phyloP scores from a whole-genome alignment of 2,888 invertebrate genomes.

The Nyleta sp. region DNA sequence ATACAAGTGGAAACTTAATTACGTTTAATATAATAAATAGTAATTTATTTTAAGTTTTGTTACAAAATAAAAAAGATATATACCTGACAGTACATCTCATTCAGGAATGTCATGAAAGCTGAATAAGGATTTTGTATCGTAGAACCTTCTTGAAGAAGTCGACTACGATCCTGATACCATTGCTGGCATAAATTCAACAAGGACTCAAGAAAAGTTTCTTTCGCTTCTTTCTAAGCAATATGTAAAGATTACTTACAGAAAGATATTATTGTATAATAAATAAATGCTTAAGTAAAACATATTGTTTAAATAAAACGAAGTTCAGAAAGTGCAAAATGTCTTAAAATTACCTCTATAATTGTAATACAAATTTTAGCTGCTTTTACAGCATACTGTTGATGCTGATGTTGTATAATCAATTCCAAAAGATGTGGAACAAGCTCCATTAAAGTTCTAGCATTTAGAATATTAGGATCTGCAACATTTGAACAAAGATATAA shows the following conservation, averaged over 20 bases:
- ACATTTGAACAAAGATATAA: no score
- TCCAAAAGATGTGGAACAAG: slow-evolving; percentile 91
- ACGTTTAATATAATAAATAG: no score
- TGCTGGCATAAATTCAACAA: slow-evolving; percentile 95
- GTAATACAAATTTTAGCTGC: slow-evolving; percentile 93
- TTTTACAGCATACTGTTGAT: slow-evolving; percentile 90
- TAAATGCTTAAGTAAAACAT: no score
- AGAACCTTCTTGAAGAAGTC: slow-evolving; percentile 82
- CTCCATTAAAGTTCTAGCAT: slow-evolving; percentile 91
- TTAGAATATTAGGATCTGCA: slow-evolving; percentile 90
- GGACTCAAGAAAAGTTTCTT: slow-evolving; percentile 94
- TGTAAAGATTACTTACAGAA: background rate
- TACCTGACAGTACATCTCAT: slow-evolving; percentile 93
- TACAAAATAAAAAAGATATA: slow-evolving; percentile 32
- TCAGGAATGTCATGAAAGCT: slow-evolving; percentile 94
- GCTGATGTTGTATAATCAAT: slow-evolving; percentile 90
- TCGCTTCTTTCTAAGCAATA: slow-evolving; percentile 86
- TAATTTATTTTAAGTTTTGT: no score
- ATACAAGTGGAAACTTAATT: no score
- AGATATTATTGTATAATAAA: no score
- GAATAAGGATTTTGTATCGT: slow-evolving; percentile 75
- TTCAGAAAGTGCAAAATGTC: no score
- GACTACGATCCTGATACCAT: slow-evolving; percentile 93
- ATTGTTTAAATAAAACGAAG: no score
- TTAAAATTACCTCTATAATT: slow-evolving; percentile 88